Base-by-base conservation (phyloP, 2,888 invertebrate species). In the Eupithecia exiguata region DNA sequence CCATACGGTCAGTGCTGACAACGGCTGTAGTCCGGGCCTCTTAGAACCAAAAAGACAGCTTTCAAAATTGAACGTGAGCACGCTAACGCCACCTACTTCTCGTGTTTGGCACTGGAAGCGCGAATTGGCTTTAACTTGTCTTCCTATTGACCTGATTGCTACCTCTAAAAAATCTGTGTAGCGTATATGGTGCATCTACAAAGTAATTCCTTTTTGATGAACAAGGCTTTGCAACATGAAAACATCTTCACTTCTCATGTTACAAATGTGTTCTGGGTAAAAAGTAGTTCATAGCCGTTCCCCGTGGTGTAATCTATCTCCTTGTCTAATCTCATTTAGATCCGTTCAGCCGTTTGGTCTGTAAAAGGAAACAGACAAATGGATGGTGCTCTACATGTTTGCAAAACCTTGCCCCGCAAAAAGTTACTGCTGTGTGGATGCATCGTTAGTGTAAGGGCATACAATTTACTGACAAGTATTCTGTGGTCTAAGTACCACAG, bases 61-160 rank as follows among this genome's bases (percentile, higher is more conserved):
- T 76, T 63, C 70, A 58, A 75, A 74, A 72, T 76, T 75, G 36
- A 25, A 68, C 73, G 66, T 38, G n/a, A 69, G 71, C 77, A 73
- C 74, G 77, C 74, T 53, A 43, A 62, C 68, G 74, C 72, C 40
- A 38, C 67, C 67, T 68, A 75, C 75, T 70, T 70, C 72, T 72
- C 72, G 62, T 70, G n/a, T 35, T 61, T 71, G 72, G 71, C 72
- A 53, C 10, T 46, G 74, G 46, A 46, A 46, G 62, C 74, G 66
- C 69, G 66, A 69, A 75, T 72, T 72, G 72, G 68, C 75, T 72
- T 68, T 58, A 69, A 71, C 53, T 53, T 63, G 18, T 35, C 30
- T 9, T 63, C 63, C 63, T 63, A 7, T 63, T 30, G 62, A 35
- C 18, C 35, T 25, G 18, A 21, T 58, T n/a, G 53, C 21, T 18